Conservation (phyloP, 2,888 invertebrate genomes). For the Cheilosia soror region DNA sequence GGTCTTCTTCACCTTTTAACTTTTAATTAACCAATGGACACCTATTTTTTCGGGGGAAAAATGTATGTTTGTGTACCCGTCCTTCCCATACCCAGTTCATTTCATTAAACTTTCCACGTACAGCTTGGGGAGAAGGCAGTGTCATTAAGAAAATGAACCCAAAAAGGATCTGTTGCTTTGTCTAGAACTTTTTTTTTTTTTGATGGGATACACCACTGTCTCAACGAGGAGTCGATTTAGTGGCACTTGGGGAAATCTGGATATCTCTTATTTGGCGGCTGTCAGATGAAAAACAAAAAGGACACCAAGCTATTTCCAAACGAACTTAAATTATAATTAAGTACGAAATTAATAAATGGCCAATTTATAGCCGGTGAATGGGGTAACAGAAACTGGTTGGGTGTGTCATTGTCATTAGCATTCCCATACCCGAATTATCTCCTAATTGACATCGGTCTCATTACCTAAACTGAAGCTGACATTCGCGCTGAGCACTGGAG, state of each 20-base stretch:
- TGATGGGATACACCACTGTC: not conserved
- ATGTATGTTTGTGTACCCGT: constrained; percentile 13
- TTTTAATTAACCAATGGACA: constrained; percentile 71
- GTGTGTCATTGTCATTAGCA: constrained; percentile 24
- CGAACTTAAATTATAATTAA: constrained; percentile 51
- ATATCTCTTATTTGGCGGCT: not conserved
- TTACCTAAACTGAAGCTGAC: constrained; percentile 53
- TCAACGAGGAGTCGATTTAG: constrained; percentile 28
- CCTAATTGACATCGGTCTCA: constrained; percentile 67
- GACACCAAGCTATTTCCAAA: constrained; percentile 36
- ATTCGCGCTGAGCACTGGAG: constrained; percentile 26
- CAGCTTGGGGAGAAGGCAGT: not conserved
- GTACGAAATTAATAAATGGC: constrained; percentile 56
- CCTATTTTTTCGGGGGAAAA: constrained; percentile 42
- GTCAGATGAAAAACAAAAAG: not conserved
- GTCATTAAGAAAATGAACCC: constrained; percentile 52
- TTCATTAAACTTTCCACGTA: constrained; percentile 32
- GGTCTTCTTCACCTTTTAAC: constrained; percentile 55
- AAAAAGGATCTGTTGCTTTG: constrained; percentile 59
- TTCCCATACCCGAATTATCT: constrained; percentile 35
- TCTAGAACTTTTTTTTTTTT: not conserved
- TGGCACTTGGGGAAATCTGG: constrained; percentile 17
- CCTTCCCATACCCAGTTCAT: constrained; percentile 11
- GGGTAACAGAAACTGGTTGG: constrained; percentile 3
- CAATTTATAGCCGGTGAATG: constrained; percentile 35